These are phyloP conservation scores for Astur gentilis DNA, from an alignment of 2,113 vertebrate genomes.

Conservation along the genomic window DNA sequence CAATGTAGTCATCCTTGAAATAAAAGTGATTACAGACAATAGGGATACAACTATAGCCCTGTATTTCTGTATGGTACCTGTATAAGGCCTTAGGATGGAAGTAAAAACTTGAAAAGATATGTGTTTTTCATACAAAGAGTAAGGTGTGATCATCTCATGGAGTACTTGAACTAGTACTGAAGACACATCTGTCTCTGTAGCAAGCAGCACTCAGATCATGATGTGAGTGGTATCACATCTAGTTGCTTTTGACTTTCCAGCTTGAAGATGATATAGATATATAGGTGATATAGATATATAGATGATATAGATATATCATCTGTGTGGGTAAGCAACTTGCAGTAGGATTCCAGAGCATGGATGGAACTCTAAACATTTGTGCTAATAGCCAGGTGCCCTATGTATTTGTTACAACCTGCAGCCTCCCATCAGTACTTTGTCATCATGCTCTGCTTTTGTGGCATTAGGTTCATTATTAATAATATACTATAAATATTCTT, in stretches of 20 bases:
- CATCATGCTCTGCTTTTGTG: background rate
- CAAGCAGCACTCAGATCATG: background rate
- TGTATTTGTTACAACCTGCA: background rate
- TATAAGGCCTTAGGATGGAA: background rate
- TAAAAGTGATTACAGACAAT: background rate
- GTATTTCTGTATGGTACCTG: background rate
- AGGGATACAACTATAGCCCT: background rate
- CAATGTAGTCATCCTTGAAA: background rate
- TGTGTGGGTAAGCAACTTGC: background rate
- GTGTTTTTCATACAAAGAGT: background rate
- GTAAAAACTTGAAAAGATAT: background rate
- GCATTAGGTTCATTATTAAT: background rate
- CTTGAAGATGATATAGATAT: background rate
- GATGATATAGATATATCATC: background rate
- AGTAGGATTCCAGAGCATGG: background rate
- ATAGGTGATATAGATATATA: background rate
- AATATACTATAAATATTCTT: background rate
- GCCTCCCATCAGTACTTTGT: background rate
- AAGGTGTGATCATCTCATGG: background rate
- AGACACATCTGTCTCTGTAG: background rate
- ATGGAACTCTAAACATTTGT: background rate
- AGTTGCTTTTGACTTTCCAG: background rate
- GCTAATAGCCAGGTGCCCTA: background rate
- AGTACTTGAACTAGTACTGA: background rate
- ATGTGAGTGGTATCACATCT: background rate